These are phyloP conservation scores for Oscheius sp. DNA, from an alignment of 2,888 invertebrate species.

Conservation along the genomic window DNA sequence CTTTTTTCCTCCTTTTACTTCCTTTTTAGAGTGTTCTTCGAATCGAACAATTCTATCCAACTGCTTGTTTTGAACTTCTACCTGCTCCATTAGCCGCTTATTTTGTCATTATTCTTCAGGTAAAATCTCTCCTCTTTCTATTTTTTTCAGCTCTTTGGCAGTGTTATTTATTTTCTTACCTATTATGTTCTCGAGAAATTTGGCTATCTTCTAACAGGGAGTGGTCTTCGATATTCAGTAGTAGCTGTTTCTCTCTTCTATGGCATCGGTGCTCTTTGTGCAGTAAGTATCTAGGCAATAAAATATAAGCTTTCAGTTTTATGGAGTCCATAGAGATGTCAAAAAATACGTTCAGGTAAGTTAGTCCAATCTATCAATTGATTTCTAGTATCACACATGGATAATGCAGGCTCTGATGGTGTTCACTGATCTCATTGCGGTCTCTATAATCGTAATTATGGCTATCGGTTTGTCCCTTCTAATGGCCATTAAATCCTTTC, in stretches of 20 bases:
- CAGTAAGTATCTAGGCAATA: neutral
- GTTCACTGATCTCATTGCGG: constrained; percentile 63
- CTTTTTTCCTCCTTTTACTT: neutral
- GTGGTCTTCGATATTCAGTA: constrained; percentile 16
- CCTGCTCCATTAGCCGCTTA: constrained; percentile 19
- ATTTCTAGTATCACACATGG: constrained; percentile 45
- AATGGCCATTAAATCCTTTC: neutral
- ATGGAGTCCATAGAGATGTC: constrained; percentile 45
- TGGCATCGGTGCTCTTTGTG: constrained; percentile 3
- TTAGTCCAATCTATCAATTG: neutral
- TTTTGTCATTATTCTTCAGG: constrained; percentile 27
- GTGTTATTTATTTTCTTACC: constrained; percentile 13
- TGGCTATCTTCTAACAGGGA: constrained; percentile 9
- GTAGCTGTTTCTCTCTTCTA: neutral
- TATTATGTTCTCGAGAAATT: constrained; percentile 4
- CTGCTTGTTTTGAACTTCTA: constrained; percentile 31
- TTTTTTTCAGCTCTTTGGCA: constrained; percentile 18
- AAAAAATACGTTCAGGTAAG: constrained; percentile 45
- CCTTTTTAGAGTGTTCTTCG: constrained; percentile 12
- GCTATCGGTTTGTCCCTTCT: constrained; percentile 52
- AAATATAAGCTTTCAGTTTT: constrained; percentile 46
- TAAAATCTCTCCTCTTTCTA: neutral
- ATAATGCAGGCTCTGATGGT: constrained; percentile 60
- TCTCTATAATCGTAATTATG: constrained; percentile 62
- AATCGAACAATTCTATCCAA: constrained; percentile 25